Base-by-base conservation (phyloP, 2,888 invertebrate genomes). In the Drosophila kambysellisi region DNA sequence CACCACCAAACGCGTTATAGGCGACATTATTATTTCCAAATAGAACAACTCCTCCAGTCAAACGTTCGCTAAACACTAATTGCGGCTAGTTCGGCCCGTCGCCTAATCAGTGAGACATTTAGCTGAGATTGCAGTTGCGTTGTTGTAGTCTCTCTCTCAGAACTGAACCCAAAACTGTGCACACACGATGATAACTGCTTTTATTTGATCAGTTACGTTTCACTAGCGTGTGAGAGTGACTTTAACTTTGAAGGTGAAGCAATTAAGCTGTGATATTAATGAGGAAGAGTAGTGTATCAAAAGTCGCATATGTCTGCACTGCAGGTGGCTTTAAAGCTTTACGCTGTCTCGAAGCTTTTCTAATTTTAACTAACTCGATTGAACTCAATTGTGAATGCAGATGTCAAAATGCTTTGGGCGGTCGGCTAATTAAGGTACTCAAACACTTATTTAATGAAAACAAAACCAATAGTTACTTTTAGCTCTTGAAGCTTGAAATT, bases 1-100 rank as follows among this genome's bases (percentile, higher is more conserved):
- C 33, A 90, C 76, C 41, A 91, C 59, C 37, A 91, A 67, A 7
- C 91, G 81, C 29, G 57, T 74, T 35, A 82, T 20, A 4, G 75
- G 69, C 8, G 90, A 84, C 92, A 91, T 91, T 50, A 25, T 51
- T 33, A 41, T 8, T 17, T 30, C 30, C 11, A 35, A 12, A 8
- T 41, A 35, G 46, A 58, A 59, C 70, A 54, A 59, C 70, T 61
- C 29, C 32, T 29, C 41, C 6, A 25, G 12, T 61, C 81, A 43
- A 71, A 65, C n/a, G 77, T 71, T 68, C n/a, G 17, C 48, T 52
- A 53, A 33, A 60, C 35, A 79, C 76, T 77, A 63, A 61, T 39
- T 43, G 41, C 8, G 53, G 11, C 25, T 2, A 11, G 25, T 17
- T 4, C n/a, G 8, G 41, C 29, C 35, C 5, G 37, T 17, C 33